Conservation (phyloP, 2,888 invertebrate species). For the Pardosa pseudoannulata region DNA sequence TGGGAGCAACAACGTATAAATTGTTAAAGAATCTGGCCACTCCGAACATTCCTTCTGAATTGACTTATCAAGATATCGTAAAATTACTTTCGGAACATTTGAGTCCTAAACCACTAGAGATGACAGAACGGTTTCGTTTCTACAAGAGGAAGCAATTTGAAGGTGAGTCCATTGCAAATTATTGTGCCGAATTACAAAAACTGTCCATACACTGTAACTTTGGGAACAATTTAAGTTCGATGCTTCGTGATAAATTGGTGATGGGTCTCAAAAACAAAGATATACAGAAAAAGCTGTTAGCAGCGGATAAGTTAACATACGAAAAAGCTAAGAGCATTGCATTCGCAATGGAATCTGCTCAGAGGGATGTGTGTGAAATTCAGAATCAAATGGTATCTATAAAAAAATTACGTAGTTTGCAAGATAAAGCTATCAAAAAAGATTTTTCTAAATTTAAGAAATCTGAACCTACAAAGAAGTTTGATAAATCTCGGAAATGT, state of each 20-base stretch:
- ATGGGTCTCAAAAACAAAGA: slow-evolving; percentile 48
- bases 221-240: slow-evolving; percentile 48
- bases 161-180: slow-evolving; percentile 48
- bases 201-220: slow-evolving; percentile 49
- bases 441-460: slow-evolving; percentile 52
- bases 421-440: slow-evolving; percentile 42
- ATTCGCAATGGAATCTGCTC: slow-evolving; percentile 54
- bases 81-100: slow-evolving; percentile 51
- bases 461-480: slow-evolving; percentile 42
- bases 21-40: slow-evolving; percentile 50
- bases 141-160: slow-evolving; percentile 58
- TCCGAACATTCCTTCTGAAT: slow-evolving; percentile 41
- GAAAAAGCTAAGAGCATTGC: slow-evolving; percentile 53
- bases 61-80: slow-evolving; percentile 50
- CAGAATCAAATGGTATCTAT: slow-evolving; percentile 52
- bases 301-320: slow-evolving; percentile 53
- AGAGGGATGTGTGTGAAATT: slow-evolving; percentile 54
- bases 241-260: slow-evolving; percentile 54
- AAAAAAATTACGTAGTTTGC: slow-evolving; percentile 42
- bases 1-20: slow-evolving; percentile 47
- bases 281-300: slow-evolving; percentile 57
- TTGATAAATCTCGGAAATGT: slow-evolving; percentile 56
- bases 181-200: slow-evolving; percentile 51
- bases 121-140: slow-evolving; percentile 58
- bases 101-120: slow-evolving; percentile 52